Base-by-base conservation (phyloP, 2,797 vertebrate genomes). In the Poeciliopsis presidionis region DNA sequence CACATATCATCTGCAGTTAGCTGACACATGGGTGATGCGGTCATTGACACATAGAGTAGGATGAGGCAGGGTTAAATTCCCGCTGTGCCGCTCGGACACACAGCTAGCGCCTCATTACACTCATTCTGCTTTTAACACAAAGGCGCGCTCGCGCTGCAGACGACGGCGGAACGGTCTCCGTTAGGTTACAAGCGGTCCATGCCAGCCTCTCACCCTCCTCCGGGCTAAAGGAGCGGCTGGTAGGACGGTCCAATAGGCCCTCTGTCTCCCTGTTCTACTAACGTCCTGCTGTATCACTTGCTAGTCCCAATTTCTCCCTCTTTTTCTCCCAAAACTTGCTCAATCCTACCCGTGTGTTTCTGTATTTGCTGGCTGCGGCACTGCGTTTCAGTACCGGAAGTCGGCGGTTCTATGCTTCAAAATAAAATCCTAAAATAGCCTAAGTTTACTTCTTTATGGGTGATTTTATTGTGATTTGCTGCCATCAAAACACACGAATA, bases 171-270 rank as follows among this genome's bases (percentile, higher is more conserved):
- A 2, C 65, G 83, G 61, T 78, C 69, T 82, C 67, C 61, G 76
- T 80, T 71, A 90, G 89, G 84, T 89, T 76, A 75, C 75, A 74
- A 70, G 13, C 61, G 76, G 30, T 82, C 59, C 85, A 79, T 88
- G 49, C 41, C 46, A 47, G 59, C 88, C 82, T 87, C 93, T 95
- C 94, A 93, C 91, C 93, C 86, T 85, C 88, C 82, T 88, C 79
- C 13, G 49, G 55, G 70, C 53, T 71, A 79, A 65, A 33, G 81
- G 84, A 49, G 84, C 84, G 80, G 72, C 77, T 41, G 86, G 81
- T 55, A 82, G 86, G 88, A 88, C 28, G 85, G 75, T 90, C 90
- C 92, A 80, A 77, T 74, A 77, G 83, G 83, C 53, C 55, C 70
- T 82, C 80, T 81, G 81, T 46, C 83, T 76, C 80, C 46, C 79